Conservation (phyloP, 2,888 invertebrate genomes). For the Tachina grossa region DNA sequence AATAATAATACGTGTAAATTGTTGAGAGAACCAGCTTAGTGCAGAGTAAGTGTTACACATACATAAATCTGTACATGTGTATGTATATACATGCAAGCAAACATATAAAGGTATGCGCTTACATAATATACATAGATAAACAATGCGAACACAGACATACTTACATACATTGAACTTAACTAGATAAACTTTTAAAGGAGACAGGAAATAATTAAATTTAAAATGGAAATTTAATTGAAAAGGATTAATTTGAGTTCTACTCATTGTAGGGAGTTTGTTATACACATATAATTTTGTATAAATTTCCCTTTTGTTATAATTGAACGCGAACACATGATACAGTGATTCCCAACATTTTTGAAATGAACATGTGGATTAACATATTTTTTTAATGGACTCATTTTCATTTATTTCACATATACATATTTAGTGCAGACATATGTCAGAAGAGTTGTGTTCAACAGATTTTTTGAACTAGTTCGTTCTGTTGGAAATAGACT, state of each 20-base stretch:
- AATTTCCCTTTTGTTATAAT: constrained; percentile 2
- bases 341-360: no score
- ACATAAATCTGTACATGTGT: not conserved
- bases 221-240: constrained; percentile 75
- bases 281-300: constrained; percentile 27
- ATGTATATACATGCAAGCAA: not conserved
- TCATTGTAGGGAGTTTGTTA: constrained; percentile 14
- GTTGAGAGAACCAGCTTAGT: not conserved
- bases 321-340: not conserved
- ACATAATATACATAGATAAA: not conserved
- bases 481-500: no score
- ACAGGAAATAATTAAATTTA: constrained; percentile 75
- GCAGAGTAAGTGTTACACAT: not conserved
- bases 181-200: constrained; percentile 51
- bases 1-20: not conserved
- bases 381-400: no score
- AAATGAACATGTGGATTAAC: no score
- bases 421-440: no score
- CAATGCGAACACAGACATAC: not conserved
- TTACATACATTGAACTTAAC: not conserved
- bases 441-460: no score
- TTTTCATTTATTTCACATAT: no score
- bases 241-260: constrained; percentile 67
- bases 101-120: no score
- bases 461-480: no score